phyloP scores from a whole-genome alignment of 2,797 vertebrate species.

The Pterois miles region DNA sequence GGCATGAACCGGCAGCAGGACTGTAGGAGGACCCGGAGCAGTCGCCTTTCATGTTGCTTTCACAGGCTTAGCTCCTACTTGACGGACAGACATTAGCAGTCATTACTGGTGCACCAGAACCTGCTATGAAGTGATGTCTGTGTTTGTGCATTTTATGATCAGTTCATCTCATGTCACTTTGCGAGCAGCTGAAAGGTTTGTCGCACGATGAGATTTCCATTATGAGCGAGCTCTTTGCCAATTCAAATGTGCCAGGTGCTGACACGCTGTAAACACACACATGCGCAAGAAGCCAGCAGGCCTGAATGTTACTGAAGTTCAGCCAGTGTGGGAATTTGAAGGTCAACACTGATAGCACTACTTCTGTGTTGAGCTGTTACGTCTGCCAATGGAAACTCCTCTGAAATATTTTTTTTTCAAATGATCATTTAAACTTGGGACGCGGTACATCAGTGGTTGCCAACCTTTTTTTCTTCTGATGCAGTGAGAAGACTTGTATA shows the following conservation, averaged over 20 bases:
- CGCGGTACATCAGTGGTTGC: not conserved
- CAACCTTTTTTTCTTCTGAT: not conserved
- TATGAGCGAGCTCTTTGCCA: slow-evolving; percentile 25
- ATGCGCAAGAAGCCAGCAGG: not conserved
- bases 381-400: not conserved
- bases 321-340: not conserved
- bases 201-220: slow-evolving; percentile 41
- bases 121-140: slow-evolving; percentile 7
- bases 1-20: slow-evolving; percentile 31
- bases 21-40: not conserved
- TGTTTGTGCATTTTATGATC: slow-evolving; percentile 20
- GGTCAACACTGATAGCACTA: not conserved
- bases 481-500: too few species aligned
- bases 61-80: slow-evolving; percentile 62
- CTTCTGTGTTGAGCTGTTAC: not conserved
- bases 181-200: slow-evolving; percentile 31
- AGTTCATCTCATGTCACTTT: slow-evolving; percentile 28
- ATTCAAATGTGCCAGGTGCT: slow-evolving; percentile 26
- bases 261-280: slow-evolving; percentile 50
- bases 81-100: slow-evolving; percentile 51
- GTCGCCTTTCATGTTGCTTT: slow-evolving; percentile 51
- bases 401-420: not conserved
- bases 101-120: slow-evolving; percentile 39
- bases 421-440: not conserved
- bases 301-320: not conserved